Conservation (phyloP, 1,140 invertebrate species). For the Ceratina australensis region DNA sequence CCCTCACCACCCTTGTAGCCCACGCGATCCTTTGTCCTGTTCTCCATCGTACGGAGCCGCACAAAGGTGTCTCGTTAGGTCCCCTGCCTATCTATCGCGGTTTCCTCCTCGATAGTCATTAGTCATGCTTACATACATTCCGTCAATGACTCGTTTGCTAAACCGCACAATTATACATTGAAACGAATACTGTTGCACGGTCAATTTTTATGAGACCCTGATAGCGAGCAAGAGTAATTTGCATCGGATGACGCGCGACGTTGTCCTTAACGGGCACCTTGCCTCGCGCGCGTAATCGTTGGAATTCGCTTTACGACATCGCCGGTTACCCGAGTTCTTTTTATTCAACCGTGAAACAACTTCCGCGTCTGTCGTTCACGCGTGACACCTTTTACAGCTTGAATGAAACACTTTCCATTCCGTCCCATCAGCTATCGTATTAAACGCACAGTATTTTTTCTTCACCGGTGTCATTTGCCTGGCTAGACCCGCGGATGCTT, state of each 20-base stretch:
- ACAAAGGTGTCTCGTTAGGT: slow-evolving; percentile 38
- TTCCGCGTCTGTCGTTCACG: slow-evolving; percentile 22
- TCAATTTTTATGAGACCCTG: no score
- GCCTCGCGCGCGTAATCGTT: slow-evolving; percentile 11
- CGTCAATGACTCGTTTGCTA: no score
- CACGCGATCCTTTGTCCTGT: slow-evolving; percentile 45
- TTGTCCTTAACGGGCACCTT: slow-evolving; percentile 9
- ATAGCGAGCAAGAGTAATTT: slow-evolving; percentile 5
- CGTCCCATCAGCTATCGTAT: no score
- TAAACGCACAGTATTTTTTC: no score
- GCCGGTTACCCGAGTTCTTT: neutral
- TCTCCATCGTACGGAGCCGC: slow-evolving; percentile 23
- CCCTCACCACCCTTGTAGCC: slow-evolving; percentile 56
- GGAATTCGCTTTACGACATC: slow-evolving; percentile 31
- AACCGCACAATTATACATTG: no score
- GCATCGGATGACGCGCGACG: slow-evolving; percentile 35
- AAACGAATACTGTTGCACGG: no score
- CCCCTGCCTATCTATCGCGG: neutral
- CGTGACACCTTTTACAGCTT: neutral
- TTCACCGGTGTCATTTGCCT: no score
- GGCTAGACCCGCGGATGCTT: no score
- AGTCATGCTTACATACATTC: neutral
- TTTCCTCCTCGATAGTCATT: neutral
- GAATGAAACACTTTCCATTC: neutral
- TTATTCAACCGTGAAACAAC: slow-evolving; percentile 33